A percentile compares a stretch with the other conserved stretches of the same genome.
Evolutionary conservation across 2,797 vertebrate species (phyloP).

Genomic region (Spinus olivaceus): DNA sequence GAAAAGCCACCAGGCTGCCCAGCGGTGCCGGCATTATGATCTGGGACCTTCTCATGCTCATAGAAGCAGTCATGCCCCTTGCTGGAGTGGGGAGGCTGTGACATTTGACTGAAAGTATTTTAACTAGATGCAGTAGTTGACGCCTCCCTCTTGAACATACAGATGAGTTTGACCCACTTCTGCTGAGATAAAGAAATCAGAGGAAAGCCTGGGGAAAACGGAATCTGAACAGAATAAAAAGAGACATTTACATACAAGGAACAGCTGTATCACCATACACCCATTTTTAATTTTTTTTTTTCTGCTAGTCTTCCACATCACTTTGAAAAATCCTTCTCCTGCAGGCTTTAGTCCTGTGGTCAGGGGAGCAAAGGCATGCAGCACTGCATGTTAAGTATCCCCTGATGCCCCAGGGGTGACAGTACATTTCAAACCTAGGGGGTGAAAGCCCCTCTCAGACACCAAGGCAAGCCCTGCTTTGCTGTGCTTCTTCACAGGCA

Average conservation of each 20-base stretch:
- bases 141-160: neutral
- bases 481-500: neutral
- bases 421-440: neutral
- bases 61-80: neutral
- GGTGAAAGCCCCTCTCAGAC: neutral
- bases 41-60: neutral
- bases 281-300: neutral
- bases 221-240: neutral
- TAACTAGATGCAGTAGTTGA: neutral
- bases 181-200: neutral
- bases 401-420: neutral
- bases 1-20: neutral
- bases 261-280: neutral
- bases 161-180: neutral
- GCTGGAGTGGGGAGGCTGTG: neutral
- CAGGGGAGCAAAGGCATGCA: neutral
- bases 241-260: neutral
- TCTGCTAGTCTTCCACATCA: neutral
- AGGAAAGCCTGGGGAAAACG: neutral
- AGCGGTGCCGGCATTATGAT: neutral
- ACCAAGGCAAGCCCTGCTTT: neutral
- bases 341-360: neutral
- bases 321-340: slow-evolving; percentile 9
- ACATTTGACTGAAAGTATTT: neutral
- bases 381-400: neutral